Evolutionary conservation across 2,113 vertebrate genomes (phyloP), one percentile per base, ranked within the genome.

Genomic region (Pseudolaguvia tuberculata): DNA sequence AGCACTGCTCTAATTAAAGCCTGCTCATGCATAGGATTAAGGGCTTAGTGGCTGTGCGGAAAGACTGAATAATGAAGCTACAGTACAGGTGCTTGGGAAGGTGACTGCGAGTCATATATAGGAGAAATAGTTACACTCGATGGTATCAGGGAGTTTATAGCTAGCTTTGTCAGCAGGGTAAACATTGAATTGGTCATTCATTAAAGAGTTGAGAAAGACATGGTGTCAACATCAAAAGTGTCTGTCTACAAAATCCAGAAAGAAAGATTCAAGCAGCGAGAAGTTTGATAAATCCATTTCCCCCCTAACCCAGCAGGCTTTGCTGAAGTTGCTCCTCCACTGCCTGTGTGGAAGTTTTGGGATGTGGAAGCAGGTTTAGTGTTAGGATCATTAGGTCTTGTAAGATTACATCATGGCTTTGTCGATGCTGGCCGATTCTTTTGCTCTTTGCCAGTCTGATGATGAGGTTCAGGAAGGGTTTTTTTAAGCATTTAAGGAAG

Each of bases 1-100:
- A 81, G 73, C 21, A 14, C n/a, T 63, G 65, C 27, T 63, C 62
- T 81, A 81, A 81, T 81, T 76, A 81, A 81, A 78, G 63, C 72
- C 50, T 73, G 27, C 55, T 81, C 61, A 70, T 78, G 79, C 66
- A 48, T 62, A 63, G 61, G 51, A 70, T 51, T 65, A 50, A 35
- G 71, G 71, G 67, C 12, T 57, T 31, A 42, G 70, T 53, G 59
- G 27, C 61, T 55, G 23, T 58, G 29, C 39, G 15, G 21, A 77
- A 52, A 27, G 45, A 42, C 56, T 29, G 63, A 57, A 51, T 7
- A 15, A 42, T 56, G 18, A 42, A 21, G n/a, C 23, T 4, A 42
- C 39, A 42, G 39, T 42, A 42, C 39, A 42, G 39, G 39, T 42
- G 39, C 39, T 42, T 42, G 39, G 39, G 39, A 42, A 27, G 45